Percentiles rank a stretch among this genome's conserved stretches.
Conservation (phyloP, 2,888 invertebrate genomes). For the Ceriagrion tenellum region DNA sequence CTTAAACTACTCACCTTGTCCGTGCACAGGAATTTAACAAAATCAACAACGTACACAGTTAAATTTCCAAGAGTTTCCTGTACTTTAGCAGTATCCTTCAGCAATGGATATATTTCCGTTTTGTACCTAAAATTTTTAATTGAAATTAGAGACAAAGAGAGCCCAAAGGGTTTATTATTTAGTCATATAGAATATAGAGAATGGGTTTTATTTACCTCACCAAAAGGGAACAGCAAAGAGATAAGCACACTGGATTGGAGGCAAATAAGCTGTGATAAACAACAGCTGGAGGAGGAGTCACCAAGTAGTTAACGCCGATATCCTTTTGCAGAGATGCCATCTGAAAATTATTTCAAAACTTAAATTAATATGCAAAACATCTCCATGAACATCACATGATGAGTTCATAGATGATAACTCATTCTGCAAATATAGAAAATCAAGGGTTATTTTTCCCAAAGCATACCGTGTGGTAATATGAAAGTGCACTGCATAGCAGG, state of each 20-base stretch:
- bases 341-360: background rate
- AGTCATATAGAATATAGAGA: background rate
- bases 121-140: constrained; percentile 26
- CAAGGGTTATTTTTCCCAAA: background rate
- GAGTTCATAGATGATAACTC: background rate
- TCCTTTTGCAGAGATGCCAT: background rate
- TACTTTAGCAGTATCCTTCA: background rate
- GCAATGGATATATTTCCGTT: constrained; percentile 7
- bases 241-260: background rate
- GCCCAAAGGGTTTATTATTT: background rate
- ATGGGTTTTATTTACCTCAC: background rate
- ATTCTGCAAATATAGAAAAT: background rate
- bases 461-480: constrained; percentile 46
- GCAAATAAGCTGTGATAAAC: constrained; percentile 50
- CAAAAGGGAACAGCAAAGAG: constrained; percentile 37
- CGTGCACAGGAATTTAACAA: constrained; percentile 5
- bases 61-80: background rate
- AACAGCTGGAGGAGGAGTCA: constrained; percentile 38
- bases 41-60: background rate
- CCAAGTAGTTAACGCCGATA: background rate
- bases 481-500: constrained; percentile 27
- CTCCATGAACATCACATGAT: background rate
- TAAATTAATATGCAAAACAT: background rate
- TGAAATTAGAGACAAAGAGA: background rate
- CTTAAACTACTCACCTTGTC: background rate